Evolutionary conservation across 2,113 vertebrate species (phyloP).

Genomic region (Boulengeromyrus knoepffleri): DNA sequence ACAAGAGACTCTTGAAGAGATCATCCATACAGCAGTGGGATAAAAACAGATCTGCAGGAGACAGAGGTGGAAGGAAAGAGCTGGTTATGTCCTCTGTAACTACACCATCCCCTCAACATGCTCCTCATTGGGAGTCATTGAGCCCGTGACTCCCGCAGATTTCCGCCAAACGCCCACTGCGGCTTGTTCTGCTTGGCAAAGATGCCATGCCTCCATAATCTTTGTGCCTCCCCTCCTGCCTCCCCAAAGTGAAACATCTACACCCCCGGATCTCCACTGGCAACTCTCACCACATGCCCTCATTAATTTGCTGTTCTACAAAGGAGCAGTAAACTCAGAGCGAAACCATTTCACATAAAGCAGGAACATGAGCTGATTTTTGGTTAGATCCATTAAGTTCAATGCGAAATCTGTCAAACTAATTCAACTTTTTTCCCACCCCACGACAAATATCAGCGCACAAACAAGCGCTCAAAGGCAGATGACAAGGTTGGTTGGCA

Average conservation of each 20-base stretch:
- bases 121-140: neutral
- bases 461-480: neutral
- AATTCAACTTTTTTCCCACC: neutral
- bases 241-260: neutral
- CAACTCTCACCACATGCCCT: neutral
- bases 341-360: neutral
- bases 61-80: neutral
- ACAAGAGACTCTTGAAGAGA: neutral
- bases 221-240: neutral
- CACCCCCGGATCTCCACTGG: neutral
- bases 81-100: neutral
- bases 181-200: neutral
- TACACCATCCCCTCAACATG: neutral
- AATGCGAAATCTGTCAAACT: neutral
- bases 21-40: neutral
- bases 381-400: neutral
- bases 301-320: neutral
- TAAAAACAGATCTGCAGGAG: neutral
- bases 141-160: too few relatives aligned
- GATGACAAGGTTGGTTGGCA: neutral
- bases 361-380: neutral
- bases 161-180: neutral
- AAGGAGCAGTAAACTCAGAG: neutral
- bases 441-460: neutral
- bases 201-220: neutral